Base-by-base conservation (phyloP, 2,797 vertebrate species). In the Hozukius guyotensis region DNA sequence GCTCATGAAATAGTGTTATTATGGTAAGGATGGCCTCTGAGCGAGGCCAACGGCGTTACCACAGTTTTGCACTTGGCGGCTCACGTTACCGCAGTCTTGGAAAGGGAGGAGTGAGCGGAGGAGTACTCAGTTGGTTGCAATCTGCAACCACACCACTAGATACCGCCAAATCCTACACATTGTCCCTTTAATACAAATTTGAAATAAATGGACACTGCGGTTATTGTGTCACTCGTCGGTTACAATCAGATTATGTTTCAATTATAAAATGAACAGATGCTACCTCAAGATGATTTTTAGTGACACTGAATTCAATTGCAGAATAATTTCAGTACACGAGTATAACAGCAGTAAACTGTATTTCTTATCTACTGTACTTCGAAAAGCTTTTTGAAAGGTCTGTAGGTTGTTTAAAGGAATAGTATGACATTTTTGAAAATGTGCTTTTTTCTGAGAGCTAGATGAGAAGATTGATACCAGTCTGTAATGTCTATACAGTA, bases 81-180 rank as follows among this genome's bases (percentile, higher is more conserved):
- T 38, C 42, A 46, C 14, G 0, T 46, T 46, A 46, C 42, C 16
- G 42, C 42, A 46, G 42, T 46, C 42, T 16, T 46, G 16, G 42
- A 46, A 46, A 18, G 0, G 16, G 42, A 46, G 14, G 42, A 46
- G 14, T 46, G 42, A 18, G 16, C 42, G 42, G 16, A 18, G 42
- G 0, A 1, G 36, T 38, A 38, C 36, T 38, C 6, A 46, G 42
- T 8, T 46, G 42, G 42, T 1, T 18, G 42, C 42, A 46, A 46
- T 18, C 16, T 46, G 42, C 42, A 46, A 46, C 42, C 42, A 46
- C 42, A 46, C 14, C 0, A 46, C 42, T 46, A 46, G 6, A 46
- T 46, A 46, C 16, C 0, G 0, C 42, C 42, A 46, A 46, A 46
- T 46, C 0, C 16, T 46, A 18, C 42, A 46, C 42, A 46, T 0